These are phyloP conservation scores for Styela clava DNA, from an alignment of 23 tunicate species.

Conservation along the genomic window DNA sequence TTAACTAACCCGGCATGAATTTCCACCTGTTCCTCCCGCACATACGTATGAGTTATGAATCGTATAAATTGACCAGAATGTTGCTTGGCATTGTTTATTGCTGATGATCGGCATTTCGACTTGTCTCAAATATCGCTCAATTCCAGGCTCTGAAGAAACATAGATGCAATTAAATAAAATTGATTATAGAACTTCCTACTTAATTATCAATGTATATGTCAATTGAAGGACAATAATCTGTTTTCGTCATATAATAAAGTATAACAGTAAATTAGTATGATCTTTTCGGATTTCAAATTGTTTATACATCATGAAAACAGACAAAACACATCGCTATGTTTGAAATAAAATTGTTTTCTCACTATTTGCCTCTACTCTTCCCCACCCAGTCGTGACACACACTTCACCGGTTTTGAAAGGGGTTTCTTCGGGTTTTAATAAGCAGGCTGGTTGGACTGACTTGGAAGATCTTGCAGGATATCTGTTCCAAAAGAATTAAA, in stretches of 20 bases:
- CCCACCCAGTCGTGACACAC: slow-evolving; percentile 90
- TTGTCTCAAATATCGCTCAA: slow-evolving; percentile 60
- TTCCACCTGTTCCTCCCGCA: slow-evolving; percentile 84
- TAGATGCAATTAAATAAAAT: not conserved
- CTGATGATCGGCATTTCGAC: slow-evolving; percentile 69
- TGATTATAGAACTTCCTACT: not conserved
- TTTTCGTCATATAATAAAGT: not conserved
- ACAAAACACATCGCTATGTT: too few relatives aligned
- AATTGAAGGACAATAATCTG: not conserved
- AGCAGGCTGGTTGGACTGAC: slow-evolving; percentile 65
- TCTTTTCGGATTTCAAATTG: too few relatives aligned
- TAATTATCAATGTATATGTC: not conserved
- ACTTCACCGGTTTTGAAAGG: slow-evolving; percentile 51
- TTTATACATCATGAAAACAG: too few relatives aligned
- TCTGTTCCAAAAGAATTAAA: slow-evolving; percentile 9
- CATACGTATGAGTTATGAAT: slow-evolving; percentile 72
- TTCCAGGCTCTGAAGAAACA: slow-evolving; percentile 31
- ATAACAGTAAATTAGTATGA: too few relatives aligned
- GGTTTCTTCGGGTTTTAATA: slow-evolving; percentile 28
- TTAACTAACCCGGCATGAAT: slow-evolving; percentile 64
- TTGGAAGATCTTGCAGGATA: slow-evolving; percentile 48
- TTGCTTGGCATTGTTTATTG: slow-evolving; percentile 47
- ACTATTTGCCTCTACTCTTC: slow-evolving; percentile 48
- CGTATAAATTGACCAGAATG: slow-evolving; percentile 36
- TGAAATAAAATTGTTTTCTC: too few relatives aligned